Percentiles rank a stretch among this genome's conserved stretches.
Conservation (phyloP, 1,140 invertebrate genomes). For the Zaprionus lachaisei region DNA sequence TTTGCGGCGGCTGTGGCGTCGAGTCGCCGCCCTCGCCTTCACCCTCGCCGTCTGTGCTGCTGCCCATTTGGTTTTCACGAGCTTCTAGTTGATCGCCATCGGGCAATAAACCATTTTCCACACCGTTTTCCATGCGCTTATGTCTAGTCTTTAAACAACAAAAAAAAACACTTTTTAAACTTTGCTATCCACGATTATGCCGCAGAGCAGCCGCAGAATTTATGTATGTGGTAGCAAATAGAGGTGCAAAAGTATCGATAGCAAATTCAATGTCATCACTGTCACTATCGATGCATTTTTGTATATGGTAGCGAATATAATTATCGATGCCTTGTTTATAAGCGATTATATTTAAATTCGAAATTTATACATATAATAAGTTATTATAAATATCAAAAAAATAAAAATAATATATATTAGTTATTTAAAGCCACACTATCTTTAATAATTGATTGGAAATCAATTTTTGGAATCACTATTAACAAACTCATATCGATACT, state of each 20-base stretch:
- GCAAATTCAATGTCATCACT: slow-evolving; percentile 4
- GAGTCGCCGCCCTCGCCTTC: slow-evolving; percentile 54
- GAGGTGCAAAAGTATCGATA: slow-evolving; percentile 27
- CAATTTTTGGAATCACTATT: not conserved
- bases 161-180: slow-evolving; percentile 44
- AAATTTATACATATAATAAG: too few relatives aligned
- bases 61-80: slow-evolving; percentile 67
- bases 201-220: slow-evolving; percentile 61
- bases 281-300: not conserved
- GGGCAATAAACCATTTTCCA: slow-evolving; percentile 69
- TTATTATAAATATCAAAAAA: too few relatives aligned
- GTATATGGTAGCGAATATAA: not conserved
- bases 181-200: slow-evolving; percentile 47
- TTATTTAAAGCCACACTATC: too few relatives aligned
- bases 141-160: slow-evolving; percentile 32
- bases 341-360: too few relatives aligned
- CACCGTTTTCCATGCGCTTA: slow-evolving; percentile 72
- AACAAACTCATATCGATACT: not conserved
- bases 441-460: not conserved
- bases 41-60: slow-evolving; percentile 68
- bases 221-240: slow-evolving; percentile 59
- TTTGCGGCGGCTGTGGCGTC: slow-evolving; percentile 59
- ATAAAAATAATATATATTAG: not conserved
- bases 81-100: slow-evolving; percentile 61
- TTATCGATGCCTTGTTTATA: not conserved